Percentiles rank a stretch among this genome's conserved stretches.
phyloP scores from a whole-genome alignment of 1,140 invertebrate genomes.

The Holcopasites calliopsidis region DNA sequence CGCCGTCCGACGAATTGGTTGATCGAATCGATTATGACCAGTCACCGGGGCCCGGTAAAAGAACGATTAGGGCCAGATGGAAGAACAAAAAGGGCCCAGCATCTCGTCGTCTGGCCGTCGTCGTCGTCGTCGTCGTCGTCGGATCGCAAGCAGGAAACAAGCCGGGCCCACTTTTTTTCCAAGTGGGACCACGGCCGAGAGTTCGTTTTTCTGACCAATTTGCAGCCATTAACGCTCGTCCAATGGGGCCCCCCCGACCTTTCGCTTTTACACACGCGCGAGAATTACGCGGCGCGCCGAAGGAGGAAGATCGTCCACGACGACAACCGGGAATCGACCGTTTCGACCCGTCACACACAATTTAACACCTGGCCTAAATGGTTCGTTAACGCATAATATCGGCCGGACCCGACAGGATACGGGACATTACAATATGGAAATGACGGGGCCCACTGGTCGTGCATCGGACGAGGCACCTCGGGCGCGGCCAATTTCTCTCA shows the following conservation, averaged over 20 bases:
- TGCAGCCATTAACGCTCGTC: conserved; percentile 58
- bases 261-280: conserved; percentile 42
- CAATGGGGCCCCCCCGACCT: conserved; percentile 45
- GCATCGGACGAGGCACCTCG: conserved; percentile 61
- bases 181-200: conserved; percentile 6
- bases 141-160: conserved; percentile 57
- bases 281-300: conserved; percentile 15
- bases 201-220: conserved; percentile 62
- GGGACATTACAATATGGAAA: conserved; percentile 79
- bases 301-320: conserved; percentile 12
- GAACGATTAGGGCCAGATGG: neutral
- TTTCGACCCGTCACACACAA: conserved; percentile 77
- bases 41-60: conserved; percentile 5
- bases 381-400: conserved; percentile 79
- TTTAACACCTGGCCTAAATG: conserved; percentile 80
- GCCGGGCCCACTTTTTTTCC: conserved; percentile 6
- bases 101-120: neutral
- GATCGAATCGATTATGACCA: conserved; percentile 63
- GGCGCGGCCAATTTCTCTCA: conserved; percentile 77
- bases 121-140: conserved; percentile 5
- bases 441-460: conserved; percentile 62
- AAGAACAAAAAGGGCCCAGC: neutral
- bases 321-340: conserved; percentile 60
- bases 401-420: conserved; percentile 76
- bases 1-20: conserved; percentile 57